phyloP scores from a whole-genome alignment of 2,113 vertebrate genomes.

The Barbus barbus region DNA sequence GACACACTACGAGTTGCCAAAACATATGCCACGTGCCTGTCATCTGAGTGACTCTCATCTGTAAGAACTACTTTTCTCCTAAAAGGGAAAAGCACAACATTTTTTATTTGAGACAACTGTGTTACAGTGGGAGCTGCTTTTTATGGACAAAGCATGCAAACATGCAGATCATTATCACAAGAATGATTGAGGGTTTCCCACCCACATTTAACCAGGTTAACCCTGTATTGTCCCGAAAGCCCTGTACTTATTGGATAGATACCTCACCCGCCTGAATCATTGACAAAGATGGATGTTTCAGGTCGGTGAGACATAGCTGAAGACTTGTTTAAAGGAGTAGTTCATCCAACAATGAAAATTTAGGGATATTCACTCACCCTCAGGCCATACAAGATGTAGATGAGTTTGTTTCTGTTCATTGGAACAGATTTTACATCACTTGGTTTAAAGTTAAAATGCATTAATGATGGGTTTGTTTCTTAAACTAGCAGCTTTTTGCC shows the following conservation, averaged over 20 bases:
- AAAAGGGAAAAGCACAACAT: slow-evolving; percentile 7
- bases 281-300: neutral
- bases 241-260: neutral
- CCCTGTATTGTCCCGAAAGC: slow-evolving; percentile 18
- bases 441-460: neutral
- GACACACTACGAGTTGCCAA: neutral
- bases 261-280: neutral
- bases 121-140: slow-evolving; percentile 17
- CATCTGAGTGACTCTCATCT: neutral
- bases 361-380: neutral
- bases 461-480: neutral
- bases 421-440: neutral
- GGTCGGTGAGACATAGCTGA: neutral
- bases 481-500: neutral
- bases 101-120: slow-evolving; percentile 32
- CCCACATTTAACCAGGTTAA: slow-evolving; percentile 47
- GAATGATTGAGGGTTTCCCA: slow-evolving; percentile 45
- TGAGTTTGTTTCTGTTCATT: too few species aligned
- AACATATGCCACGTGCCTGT: slow-evolving; percentile 13
- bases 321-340: neutral
- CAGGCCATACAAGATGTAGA: too few species aligned
- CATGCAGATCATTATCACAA: slow-evolving; percentile 41
- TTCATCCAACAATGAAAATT: neutral
- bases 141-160: slow-evolving; percentile 35
- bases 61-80: neutral